phyloP scores from a whole-genome alignment of 2,113 vertebrate species.

The Dipodomys ordii region DNA sequence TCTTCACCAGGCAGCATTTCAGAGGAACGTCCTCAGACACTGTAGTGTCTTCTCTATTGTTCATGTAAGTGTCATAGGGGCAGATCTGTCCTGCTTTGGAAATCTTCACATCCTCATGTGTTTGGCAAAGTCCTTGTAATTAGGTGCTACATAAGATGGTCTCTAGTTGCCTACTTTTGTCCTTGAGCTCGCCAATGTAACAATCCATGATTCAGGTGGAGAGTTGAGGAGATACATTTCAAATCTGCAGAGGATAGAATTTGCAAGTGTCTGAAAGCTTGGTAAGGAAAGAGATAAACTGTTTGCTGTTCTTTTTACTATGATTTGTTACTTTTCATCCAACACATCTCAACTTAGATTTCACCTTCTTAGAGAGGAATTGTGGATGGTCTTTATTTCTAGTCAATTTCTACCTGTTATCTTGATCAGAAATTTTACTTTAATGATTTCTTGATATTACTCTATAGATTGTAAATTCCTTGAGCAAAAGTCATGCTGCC shows the following conservation, averaged over 20 bases:
- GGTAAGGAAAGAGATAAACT: neutral
- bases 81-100: neutral
- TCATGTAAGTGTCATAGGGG: neutral
- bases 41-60: neutral
- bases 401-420: neutral
- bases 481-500: neutral
- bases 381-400: neutral
- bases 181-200: neutral
- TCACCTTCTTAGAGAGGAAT: neutral
- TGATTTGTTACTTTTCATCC: constrained; percentile 18
- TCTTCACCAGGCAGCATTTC: neutral
- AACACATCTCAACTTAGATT: neutral
- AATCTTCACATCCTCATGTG: constrained; percentile 20
- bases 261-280: neutral
- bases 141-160: neutral
- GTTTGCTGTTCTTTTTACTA: neutral
- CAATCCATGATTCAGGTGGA: neutral
- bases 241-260: neutral
- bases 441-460: neutral
- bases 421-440: constrained; percentile 33
- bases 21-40: neutral
- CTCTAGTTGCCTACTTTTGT: neutral
- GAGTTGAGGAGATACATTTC: neutral
- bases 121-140: neutral
- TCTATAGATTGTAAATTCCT: neutral